These are phyloP conservation scores for Phrixothrix hirtus DNA, from an alignment of 2,888 invertebrate species.

Conservation along the genomic window DNA sequence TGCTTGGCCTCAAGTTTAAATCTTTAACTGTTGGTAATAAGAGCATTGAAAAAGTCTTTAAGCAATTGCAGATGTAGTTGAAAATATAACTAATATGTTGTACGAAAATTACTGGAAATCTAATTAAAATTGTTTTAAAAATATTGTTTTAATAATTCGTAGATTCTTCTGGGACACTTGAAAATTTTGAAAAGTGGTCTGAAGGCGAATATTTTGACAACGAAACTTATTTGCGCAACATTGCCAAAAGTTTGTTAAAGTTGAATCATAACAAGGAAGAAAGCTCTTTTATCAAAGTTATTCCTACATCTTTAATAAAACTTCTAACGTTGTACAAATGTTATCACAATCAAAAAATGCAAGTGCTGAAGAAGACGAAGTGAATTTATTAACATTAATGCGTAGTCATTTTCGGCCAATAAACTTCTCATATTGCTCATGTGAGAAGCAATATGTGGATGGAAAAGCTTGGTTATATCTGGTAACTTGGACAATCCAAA, in stretches of 20 bases:
- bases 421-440: slow-evolving; percentile 58
- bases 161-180: no score
- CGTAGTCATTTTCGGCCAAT: slow-evolving; percentile 86
- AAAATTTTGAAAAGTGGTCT: slow-evolving; percentile 36
- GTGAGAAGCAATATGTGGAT: slow-evolving; percentile 62
- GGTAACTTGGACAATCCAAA: slow-evolving; percentile 63
- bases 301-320: slow-evolving; percentile 47
- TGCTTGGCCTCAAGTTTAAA: slow-evolving; percentile 43
- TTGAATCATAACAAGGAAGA: slow-evolving; percentile 65
- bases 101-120: slow-evolving; percentile 52
- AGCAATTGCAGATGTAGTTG: slow-evolving; percentile 35
- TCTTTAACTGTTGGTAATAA: slow-evolving; percentile 36
- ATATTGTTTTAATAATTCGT: slow-evolving; percentile 5
- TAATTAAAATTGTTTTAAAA: neutral
- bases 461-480: slow-evolving; percentile 73
- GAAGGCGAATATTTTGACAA: slow-evolving; percentile 41
- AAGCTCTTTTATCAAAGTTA: slow-evolving; percentile 67
- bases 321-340: slow-evolving; percentile 15
- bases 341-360: slow-evolving; percentile 16
- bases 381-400: slow-evolving; percentile 68
- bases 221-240: slow-evolving; percentile 40
- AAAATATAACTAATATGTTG: slow-evolving; percentile 51
- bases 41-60: slow-evolving; percentile 21
- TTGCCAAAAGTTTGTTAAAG: slow-evolving; percentile 56
- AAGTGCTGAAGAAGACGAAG: slow-evolving; percentile 29